These are phyloP conservation scores for Amaurobius ferox DNA, from an alignment of 2,888 invertebrate species.

Conservation along the genomic window DNA sequence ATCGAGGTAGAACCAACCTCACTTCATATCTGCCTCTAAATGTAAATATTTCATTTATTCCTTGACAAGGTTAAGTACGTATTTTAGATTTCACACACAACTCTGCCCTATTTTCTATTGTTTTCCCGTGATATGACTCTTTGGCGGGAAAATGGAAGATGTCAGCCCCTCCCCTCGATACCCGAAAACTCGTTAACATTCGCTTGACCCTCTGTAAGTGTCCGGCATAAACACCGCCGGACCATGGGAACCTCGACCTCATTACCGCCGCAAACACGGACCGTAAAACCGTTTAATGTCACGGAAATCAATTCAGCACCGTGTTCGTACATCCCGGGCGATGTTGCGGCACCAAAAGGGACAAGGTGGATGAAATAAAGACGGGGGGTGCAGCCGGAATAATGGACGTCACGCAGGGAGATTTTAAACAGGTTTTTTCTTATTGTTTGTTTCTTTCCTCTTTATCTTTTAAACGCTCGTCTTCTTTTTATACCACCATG, in stretches of 20 bases:
- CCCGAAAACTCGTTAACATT: background rate
- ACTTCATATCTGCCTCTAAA: too few species aligned
- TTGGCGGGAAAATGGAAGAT: too few species aligned
- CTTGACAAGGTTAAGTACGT: too few species aligned
- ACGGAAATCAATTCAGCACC: background rate
- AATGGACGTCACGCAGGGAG: background rate
- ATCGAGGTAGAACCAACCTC: too few species aligned
- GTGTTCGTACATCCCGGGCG: background rate
- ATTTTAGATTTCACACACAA: too few species aligned
- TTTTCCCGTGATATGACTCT: too few species aligned
- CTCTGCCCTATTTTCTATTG: too few species aligned
- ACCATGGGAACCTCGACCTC: background rate
- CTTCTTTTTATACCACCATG: background rate
- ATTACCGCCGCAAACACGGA: background rate
- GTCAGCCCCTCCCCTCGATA: too few species aligned
- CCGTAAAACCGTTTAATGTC: slow-evolving; percentile 3
- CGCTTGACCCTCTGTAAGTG: background rate
- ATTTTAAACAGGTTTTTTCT: background rate
- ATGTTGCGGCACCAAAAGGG: background rate
- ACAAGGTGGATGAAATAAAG: background rate
- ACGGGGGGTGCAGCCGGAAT: background rate
- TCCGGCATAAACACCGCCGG: too few species aligned
- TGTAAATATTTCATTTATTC: too few species aligned
- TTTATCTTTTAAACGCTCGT: background rate
- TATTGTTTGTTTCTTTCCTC: background rate